Base-by-base conservation (phyloP, 37 sponge, comb jelly and placozoan species). In the Beroe ovata region DNA sequence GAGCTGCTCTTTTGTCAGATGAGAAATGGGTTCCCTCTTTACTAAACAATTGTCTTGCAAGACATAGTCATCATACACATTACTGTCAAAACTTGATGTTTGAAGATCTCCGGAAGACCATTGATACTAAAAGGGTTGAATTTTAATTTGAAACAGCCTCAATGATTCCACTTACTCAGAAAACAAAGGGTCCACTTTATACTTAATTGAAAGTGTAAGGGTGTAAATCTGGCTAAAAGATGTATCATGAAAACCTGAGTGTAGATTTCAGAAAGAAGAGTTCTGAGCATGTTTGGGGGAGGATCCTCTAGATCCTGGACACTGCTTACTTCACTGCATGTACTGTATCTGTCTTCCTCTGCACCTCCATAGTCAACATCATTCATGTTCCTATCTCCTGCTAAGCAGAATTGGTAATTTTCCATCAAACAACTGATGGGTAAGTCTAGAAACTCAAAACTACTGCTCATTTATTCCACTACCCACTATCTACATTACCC, bases 271-370 rank as follows among this genome's bases (percentile, higher is more conserved):
- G 84, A 77, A 3, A 77, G 84, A 4, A 77, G 84, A 25, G 84
- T 77, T 6, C 84, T 35, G 1, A 77, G 54, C 84, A 77, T 77
- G 84, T 77, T 77, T 21, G 84, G 84, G 8, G 84, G 84, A n/a
- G 84, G 84, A 35, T 77, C 84, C 54, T 77, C 84, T 4, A 77
- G 47, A 20, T 77, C 84, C 84, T 77, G 84, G n/a, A 77, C 84
- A 40, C 84, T 77, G 84, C 84, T 77, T 23, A 77, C 84, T 77
- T 77, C 84, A 40, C 54, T 42, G 47, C 84, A 77, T 6, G 84
- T 77, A 25, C 84, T 77, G 54, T 26, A 77, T 54, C 84, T 77
- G 54, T 77, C 84, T 42, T 77, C 84, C 38, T 77, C 84, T n/a
- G 54, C 84, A 33, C 69, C 69, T 34, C 69, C 69, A 66, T 34